Evolutionary conservation across 2,113 vertebrate species (phyloP).

Genomic region (Nesogale talazaci): DNA sequence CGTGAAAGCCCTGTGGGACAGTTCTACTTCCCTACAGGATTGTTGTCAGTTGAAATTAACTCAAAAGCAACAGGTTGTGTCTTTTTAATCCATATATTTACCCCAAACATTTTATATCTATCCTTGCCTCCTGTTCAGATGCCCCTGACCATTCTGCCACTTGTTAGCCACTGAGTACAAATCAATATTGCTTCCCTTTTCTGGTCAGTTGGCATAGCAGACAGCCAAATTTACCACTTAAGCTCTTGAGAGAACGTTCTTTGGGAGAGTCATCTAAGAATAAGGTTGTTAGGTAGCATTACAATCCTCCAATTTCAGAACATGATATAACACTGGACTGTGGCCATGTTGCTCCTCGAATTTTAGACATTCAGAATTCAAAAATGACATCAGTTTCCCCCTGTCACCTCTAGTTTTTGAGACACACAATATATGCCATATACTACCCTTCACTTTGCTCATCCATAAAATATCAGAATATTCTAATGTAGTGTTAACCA

Average conservation of each 20-base stretch:
- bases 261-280: not conserved
- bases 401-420: too few species aligned
- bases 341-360: too few species aligned
- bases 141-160: not conserved
- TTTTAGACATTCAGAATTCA: too few species aligned
- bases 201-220: not conserved
- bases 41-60: too few species aligned
- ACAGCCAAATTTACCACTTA: conserved; percentile 7
- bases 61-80: too few species aligned
- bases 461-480: too few species aligned
- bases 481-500: too few species aligned
- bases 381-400: too few species aligned
- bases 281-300: not conserved
- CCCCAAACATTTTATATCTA: not conserved
- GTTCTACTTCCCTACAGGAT: too few species aligned
- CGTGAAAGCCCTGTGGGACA: too few species aligned
- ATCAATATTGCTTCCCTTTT: not conserved
- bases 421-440: too few species aligned
- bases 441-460: too few species aligned
- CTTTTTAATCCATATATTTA: not conserved
- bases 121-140: not conserved
- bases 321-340: not conserved
- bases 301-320: not conserved
- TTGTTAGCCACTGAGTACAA: not conserved
- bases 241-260: not conserved